Evolutionary conservation across 2,888 invertebrate genomes (phyloP).

Genomic region (Sphinx pinastri): DNA sequence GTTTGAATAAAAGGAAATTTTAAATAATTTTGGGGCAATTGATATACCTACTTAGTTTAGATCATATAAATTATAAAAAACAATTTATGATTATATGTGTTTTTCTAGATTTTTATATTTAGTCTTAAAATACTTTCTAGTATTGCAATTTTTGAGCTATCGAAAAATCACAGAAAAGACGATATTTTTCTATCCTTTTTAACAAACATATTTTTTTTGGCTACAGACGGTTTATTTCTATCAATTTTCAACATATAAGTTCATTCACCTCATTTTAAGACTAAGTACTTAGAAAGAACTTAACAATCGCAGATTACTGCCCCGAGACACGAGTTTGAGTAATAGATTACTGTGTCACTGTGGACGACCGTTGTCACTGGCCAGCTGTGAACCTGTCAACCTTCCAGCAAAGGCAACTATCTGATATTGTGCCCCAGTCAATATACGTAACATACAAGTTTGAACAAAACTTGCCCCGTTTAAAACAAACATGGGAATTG

Average conservation of each 20-base stretch:
- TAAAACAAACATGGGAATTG: no score
- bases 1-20: neutral
- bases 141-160: no score
- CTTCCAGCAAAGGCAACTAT: slow-evolving; percentile 39
- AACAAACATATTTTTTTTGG: no score
- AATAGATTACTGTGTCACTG: slow-evolving; percentile 70
- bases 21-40: neutral
- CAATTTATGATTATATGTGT: no score
- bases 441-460: neutral
- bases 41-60: neutral
- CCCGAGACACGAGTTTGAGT: slow-evolving; percentile 35
- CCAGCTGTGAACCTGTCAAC: slow-evolving; percentile 61
- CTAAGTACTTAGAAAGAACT: neutral
- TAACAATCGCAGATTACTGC: neutral
- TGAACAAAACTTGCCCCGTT: neutral
- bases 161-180: no score
- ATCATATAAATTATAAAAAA: no score
- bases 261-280: no score
- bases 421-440: slow-evolving; percentile 33
- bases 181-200: no score
- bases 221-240: no score
- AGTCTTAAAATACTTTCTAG: no score
- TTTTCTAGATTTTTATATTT: no score
- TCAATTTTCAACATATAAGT: no score
- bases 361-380: slow-evolving; percentile 63